Evolutionary conservation across 1,140 invertebrate species (phyloP).

Genomic region (Aphaenogaster ashmeadi): DNA sequence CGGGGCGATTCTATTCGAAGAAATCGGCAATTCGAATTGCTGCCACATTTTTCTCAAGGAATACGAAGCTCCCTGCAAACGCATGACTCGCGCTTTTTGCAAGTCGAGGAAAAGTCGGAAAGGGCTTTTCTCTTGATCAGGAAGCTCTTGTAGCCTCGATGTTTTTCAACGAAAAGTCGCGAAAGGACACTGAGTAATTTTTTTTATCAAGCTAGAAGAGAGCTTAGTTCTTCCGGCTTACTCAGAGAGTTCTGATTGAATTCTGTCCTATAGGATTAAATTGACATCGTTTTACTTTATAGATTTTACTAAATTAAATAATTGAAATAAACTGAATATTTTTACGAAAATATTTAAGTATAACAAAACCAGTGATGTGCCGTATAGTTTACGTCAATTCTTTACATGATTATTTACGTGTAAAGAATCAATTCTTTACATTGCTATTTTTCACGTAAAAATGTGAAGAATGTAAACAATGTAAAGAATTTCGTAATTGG

Average conservation of each 20-base stretch:
- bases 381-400: too few relatives aligned
- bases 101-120: neutral
- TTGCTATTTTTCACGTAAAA: too few relatives aligned
- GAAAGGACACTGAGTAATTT: slow-evolving; percentile 7
- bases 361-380: neutral
- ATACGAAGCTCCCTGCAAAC: slow-evolving; percentile 27
- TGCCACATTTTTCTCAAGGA: slow-evolving; percentile 48
- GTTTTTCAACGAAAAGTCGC: slow-evolving; percentile 46
- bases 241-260: neutral
- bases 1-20: slow-evolving; percentile 37
- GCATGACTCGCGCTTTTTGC: slow-evolving; percentile 48
- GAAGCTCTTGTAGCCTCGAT: slow-evolving; percentile 29
- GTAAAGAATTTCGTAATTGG: too few relatives aligned
- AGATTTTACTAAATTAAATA: neutral
- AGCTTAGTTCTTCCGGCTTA: neutral
- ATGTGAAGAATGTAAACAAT: too few relatives aligned
- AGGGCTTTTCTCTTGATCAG: slow-evolving; percentile 44
- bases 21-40: slow-evolving; percentile 50
- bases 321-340: neutral
- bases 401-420: too few relatives aligned
- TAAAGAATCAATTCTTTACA: too few relatives aligned
- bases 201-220: slow-evolving; percentile 23
- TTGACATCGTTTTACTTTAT: neutral
- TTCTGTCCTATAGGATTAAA: neutral
- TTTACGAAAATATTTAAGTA: neutral